Evolutionary conservation across 2,888 invertebrate species (phyloP), one percentile per base, ranked within the genome.

Genomic region (Drosophila robusta): DNA sequence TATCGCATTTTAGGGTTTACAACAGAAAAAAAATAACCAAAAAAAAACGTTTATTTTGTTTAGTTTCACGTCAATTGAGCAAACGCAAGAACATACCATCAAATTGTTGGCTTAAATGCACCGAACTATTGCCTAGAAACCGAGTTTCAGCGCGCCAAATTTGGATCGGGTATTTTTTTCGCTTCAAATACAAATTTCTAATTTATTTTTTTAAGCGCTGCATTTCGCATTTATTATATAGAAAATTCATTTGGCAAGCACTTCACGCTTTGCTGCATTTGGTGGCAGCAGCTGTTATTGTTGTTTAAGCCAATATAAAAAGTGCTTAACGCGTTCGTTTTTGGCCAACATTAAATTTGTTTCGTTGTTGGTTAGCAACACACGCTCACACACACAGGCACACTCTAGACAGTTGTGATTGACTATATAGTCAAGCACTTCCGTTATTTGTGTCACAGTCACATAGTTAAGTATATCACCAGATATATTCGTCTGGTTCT

Each of bases 221-320:
- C 56, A 51, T 52, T 71, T 70, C 41, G 41, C 50, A 50, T 64
- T 41, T 64, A 50, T 68, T 58, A 57, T 78, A 81, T 84, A 81
- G 75, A 83, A 86, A 87, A 83, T 74, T 60, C 71, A 83, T 87
- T 83, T 81, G 87, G 83, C 81, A 83, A 83, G 78, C 87, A 90
- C 90, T 90, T 90, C 87, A 90, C 90, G 90, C 80, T 88, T 79
- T 75, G 76, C 82, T 89, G 90, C 82, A 63, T 79, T 81, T 88
- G 87, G 78, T 71, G 66, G 76, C 67, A 79, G 70, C 66, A 69
- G 66, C 64, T 56, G 51, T 65, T 80, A 45, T 54, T 62, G 50
- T 72, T 67, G 60, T 58, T 65, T 34, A 34, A 38, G 56, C 75
- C 68, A 72, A 58, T 63, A 54, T 76, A 75, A 71, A 82, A 57